These are phyloP conservation scores for Quadriops clusia DNA, from an alignment of 2,888 invertebrate genomes.

Conservation along the genomic window DNA sequence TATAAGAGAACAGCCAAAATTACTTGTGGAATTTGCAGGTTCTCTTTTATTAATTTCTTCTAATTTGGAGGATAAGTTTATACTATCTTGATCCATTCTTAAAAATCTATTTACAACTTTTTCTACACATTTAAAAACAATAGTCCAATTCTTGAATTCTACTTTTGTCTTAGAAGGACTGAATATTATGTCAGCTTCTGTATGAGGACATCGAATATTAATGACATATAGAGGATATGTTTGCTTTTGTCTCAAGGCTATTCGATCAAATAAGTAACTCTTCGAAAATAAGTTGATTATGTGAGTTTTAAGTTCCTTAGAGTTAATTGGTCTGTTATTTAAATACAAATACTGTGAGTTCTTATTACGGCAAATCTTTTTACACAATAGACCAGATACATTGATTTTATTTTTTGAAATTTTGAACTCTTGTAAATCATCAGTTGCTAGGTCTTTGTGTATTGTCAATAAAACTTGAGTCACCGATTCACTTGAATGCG, in stretches of 20 bases:
- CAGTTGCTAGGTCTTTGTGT: constrained; percentile 34
- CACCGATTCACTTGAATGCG: constrained; percentile 44
- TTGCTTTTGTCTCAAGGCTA: constrained; percentile 11
- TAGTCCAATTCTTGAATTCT: constrained; percentile 42
- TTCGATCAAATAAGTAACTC: constrained; percentile 10
- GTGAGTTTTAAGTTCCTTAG: constrained; percentile 40
- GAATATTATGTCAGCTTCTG: constrained; percentile 39
- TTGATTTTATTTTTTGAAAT: constrained; percentile 37
- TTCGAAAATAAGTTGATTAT: constrained; percentile 32
- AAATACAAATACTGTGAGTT: constrained; percentile 52
- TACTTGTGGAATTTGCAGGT: too few relatives aligned
- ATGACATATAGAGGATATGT: constrained; percentile 40
- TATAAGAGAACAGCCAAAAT: too few relatives aligned
- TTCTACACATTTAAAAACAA: constrained; percentile 34
- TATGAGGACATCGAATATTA: constrained; percentile 41
- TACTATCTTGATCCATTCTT: too few relatives aligned
- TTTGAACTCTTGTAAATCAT: constrained; percentile 32
- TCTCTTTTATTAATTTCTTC: too few relatives aligned
- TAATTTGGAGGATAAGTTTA: too few relatives aligned
- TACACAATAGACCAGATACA: constrained; percentile 47
- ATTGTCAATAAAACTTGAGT: constrained; percentile 41
- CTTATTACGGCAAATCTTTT: constrained; percentile 35
- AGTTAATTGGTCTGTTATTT: constrained; percentile 47
- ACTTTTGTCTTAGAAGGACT: constrained; percentile 40
- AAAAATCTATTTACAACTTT: constrained; percentile 28